Evolutionary conservation across 2,888 invertebrate genomes (phyloP).

Genomic region (Synanthedon tipuliformis): DNA sequence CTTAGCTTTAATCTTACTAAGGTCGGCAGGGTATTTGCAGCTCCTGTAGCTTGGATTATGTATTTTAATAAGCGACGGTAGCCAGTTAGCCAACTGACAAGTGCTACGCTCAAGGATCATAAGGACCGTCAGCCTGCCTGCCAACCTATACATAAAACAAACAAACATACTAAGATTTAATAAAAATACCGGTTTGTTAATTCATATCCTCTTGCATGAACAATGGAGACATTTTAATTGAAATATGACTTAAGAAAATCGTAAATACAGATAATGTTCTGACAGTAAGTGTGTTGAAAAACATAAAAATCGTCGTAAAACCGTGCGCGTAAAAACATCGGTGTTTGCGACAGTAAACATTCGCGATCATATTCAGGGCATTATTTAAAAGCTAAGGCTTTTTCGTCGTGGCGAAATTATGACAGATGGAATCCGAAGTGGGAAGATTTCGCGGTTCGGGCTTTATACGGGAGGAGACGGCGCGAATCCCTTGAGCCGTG

Average conservation of each 20-base stretch:
- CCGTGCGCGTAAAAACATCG: constrained; percentile 14
- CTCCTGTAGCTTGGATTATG: no score
- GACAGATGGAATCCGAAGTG: constrained; percentile 48
- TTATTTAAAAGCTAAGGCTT: constrained; percentile 33
- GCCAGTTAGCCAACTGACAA: no score
- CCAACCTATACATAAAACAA: no score
- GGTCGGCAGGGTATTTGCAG: no score
- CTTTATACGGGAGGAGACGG: constrained; percentile 34
- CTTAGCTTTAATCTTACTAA: no score
- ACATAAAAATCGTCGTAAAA: constrained; percentile 32
- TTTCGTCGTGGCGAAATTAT: constrained; percentile 37
- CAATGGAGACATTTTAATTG: no score
- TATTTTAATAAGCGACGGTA: no score
- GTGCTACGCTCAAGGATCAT: no score
- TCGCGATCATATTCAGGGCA: constrained; percentile 20
- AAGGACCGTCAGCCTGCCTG: no score
- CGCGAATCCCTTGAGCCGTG: constrained; percentile 50
- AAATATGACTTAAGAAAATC: constrained; percentile 20
- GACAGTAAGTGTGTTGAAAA: constrained; percentile 18
- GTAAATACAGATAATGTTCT: constrained; percentile 30
- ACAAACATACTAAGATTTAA: no score
- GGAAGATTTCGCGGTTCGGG: constrained; percentile 42
- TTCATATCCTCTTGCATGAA: no score
- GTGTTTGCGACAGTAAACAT: constrained; percentile 25
- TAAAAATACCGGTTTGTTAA: no score